Evolutionary conservation across 2,797 vertebrate genomes (phyloP).

Genomic region (Ceyx erithaca): DNA sequence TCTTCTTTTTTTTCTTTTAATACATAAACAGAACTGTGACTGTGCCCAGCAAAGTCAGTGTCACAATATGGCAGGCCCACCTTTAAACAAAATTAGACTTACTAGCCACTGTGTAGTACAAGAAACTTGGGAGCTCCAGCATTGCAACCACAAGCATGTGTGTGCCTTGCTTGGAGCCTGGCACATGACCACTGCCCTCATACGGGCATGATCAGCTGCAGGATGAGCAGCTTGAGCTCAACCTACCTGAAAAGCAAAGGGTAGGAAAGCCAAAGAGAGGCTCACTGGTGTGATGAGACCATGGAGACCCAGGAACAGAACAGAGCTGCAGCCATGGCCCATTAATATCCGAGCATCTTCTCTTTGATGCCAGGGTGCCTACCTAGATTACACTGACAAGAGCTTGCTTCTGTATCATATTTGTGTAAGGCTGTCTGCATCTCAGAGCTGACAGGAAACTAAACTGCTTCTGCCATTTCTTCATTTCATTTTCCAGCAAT

Average conservation of each 20-base stretch:
- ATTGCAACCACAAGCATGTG: accelerated
- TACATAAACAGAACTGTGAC: neutral
- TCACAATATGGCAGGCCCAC: neutral
- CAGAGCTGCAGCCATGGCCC: neutral
- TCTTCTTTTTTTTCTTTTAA: neutral
- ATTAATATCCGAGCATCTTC: neutral
- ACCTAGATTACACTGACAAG: neutral
- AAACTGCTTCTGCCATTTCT: constrained; percentile 50
- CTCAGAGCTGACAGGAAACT: neutral
- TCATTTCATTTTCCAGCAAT: constrained; percentile 44
- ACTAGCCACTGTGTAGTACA: accelerated
- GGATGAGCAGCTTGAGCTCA: neutral
- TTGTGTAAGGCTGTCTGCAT: neutral
- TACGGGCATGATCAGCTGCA: neutral
- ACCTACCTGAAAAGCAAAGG: neutral
- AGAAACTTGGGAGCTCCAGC: neutral
- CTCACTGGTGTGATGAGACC: neutral
- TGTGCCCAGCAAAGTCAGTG: neutral
- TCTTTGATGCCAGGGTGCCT: neutral
- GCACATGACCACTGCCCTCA: neutral
- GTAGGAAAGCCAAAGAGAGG: neutral
- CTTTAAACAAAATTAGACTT: neutral
- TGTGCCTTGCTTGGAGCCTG: neutral
- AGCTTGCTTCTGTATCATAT: neutral
- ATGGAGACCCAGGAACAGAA: neutral